Evolutionary conservation across 2,888 invertebrate species (phyloP).

Genomic region (Conistra vaccinii): DNA sequence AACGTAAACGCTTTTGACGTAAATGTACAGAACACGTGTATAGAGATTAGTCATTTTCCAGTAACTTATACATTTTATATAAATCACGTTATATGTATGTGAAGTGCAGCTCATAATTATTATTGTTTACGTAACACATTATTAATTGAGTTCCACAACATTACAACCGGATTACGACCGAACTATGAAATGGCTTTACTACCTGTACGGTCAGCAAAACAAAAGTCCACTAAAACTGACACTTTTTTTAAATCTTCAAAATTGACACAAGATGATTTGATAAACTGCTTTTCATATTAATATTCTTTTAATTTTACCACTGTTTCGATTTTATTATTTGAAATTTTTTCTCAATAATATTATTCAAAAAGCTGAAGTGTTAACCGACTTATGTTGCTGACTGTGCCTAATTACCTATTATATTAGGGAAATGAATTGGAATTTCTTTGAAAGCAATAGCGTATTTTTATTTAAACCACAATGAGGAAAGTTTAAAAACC

Average conservation of each 20-base stretch:
- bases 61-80: constrained; percentile 36
- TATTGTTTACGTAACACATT: constrained; percentile 53
- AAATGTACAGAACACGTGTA: constrained; percentile 57
- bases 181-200: neutral
- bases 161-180: constrained; percentile 1
- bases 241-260: neutral
- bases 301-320: neutral
- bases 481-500: neutral
- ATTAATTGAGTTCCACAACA: constrained; percentile 37
- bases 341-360: neutral
- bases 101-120: constrained; percentile 45
- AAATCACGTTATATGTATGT: constrained; percentile 23
- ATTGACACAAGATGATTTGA: neutral
- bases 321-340: neutral
- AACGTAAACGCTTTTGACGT: constrained; percentile 39
- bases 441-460: constrained; percentile 1
- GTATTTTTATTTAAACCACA: neutral
- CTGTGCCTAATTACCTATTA: neutral
- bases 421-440: neutral
- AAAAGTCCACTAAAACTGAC: neutral
- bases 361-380: neutral
- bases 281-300: too few species aligned
- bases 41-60: constrained; percentile 61
- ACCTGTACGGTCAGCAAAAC: neutral
- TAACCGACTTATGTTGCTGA: too few species aligned